Evolutionary conservation across 2,113 vertebrate genomes (phyloP).

Genomic region (Picathartes gymnocephalus): DNA sequence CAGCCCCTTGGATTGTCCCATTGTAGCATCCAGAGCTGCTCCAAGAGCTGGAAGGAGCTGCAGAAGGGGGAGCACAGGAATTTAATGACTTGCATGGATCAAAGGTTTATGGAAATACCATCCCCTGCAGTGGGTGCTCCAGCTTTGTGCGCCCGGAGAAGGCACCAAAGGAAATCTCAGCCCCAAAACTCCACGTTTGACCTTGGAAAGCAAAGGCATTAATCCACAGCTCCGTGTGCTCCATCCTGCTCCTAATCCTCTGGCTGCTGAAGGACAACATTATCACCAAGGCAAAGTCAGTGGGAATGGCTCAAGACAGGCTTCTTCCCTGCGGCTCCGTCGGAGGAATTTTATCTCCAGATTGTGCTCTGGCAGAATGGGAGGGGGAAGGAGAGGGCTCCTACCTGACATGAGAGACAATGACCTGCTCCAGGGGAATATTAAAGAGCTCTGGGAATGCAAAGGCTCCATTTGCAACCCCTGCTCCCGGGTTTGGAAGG

Average conservation of each 20-base stretch:
- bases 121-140: neutral
- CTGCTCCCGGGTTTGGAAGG: neutral
- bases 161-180: neutral
- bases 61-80: neutral
- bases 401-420: conserved; percentile 11
- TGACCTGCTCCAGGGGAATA: neutral
- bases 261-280: conserved; percentile 12
- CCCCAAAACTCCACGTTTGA: neutral
- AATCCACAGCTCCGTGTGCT: neutral
- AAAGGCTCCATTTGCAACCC: neutral
- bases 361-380: neutral
- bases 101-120: fast-evolving
- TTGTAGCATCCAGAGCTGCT: neutral
- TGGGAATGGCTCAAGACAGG: conserved; percentile 30
- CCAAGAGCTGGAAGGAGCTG: neutral
- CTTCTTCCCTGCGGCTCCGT: conserved; percentile 11
- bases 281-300: conserved; percentile 7
- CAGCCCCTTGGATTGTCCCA: neutral
- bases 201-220: neutral
- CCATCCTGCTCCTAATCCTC: neutral
- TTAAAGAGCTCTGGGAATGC: neutral
- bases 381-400: neutral
- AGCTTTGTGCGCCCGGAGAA: fast-evolving
- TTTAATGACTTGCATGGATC: neutral
- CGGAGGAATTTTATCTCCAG: conserved; percentile 25